Conservation (phyloP, 2,113 vertebrate genomes). For the Dendrocopos noguchii region DNA sequence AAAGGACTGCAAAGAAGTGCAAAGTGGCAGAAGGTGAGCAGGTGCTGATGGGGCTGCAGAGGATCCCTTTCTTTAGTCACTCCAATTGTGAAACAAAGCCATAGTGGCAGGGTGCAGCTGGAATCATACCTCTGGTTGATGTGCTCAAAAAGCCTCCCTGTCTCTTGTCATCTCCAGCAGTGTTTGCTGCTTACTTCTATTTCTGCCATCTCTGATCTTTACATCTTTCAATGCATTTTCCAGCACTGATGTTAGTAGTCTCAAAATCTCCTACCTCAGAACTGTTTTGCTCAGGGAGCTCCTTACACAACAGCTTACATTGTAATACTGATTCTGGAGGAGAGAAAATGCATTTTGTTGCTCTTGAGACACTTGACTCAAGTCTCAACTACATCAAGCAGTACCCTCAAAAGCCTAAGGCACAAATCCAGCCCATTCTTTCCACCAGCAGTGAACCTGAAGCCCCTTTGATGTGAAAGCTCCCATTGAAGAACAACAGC, state of each 20-base stretch:
- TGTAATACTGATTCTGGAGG: not conserved
- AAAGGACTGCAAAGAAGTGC: conserved; percentile 84
- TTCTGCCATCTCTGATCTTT: not conserved
- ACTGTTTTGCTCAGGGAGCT: not conserved
- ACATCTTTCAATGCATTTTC: not conserved
- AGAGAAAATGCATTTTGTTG: not conserved
- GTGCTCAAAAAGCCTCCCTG: not conserved
- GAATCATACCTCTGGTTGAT: not conserved
- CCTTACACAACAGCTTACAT: not conserved
- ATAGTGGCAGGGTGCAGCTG: not conserved
- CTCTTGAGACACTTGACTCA: not conserved
- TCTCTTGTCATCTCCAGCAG: not conserved
- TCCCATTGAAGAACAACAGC: not conserved
- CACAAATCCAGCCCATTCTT: not conserved
- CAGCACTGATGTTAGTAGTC: not conserved
- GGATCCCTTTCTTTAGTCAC: not conserved
- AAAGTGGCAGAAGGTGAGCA: not conserved
- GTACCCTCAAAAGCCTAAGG: not conserved
- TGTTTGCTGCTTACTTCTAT: not conserved
- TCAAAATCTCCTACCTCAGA: not conserved
- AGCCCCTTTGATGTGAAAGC: not conserved
- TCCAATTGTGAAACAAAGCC: not conserved
- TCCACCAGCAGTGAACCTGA: not conserved
- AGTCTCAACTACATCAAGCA: not conserved
- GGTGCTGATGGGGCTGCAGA: not conserved